phyloP scores from a whole-genome alignment of 1,140 invertebrate genomes.

The Heliconius melpomene region DNA sequence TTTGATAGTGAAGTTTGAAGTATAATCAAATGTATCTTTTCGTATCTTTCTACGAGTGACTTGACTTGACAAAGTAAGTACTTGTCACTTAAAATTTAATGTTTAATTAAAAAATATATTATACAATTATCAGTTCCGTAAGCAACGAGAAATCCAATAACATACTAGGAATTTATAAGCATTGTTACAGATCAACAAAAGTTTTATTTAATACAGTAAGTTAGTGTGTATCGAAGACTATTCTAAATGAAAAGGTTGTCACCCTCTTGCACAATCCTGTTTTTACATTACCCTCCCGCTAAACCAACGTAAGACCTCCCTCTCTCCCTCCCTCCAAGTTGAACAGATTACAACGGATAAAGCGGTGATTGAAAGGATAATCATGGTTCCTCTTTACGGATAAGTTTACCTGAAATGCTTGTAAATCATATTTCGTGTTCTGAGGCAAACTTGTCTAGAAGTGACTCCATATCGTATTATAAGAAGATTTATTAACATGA shows the following conservation, averaged over 20 bases:
- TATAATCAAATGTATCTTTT: too few relatives aligned
- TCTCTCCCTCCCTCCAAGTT: slow-evolving; percentile 28
- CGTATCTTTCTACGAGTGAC: too few relatives aligned
- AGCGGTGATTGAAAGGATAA: slow-evolving; percentile 56
- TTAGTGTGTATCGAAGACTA: background rate
- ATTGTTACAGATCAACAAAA: background rate
- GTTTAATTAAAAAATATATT: too few relatives aligned
- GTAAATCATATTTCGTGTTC: slow-evolving; percentile 49
- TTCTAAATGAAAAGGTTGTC: slow-evolving; percentile 10
- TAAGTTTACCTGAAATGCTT: slow-evolving; percentile 63
- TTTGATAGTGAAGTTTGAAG: too few relatives aligned
- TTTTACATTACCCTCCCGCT: slow-evolving; percentile 25
- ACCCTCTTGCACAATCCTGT: slow-evolving; percentile 22
- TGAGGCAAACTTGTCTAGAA: slow-evolving; percentile 39
- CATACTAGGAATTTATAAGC: background rate
- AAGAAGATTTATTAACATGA: background rate
- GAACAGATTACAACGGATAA: slow-evolving; percentile 55
- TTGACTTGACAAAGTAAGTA: too few relatives aligned
- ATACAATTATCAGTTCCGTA: too few relatives aligned
- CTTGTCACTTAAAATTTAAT: too few relatives aligned
- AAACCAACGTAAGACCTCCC: slow-evolving; percentile 44
- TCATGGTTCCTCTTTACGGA: slow-evolving; percentile 51
- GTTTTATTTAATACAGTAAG: background rate
- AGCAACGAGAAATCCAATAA: too few relatives aligned
- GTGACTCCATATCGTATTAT: slow-evolving; percentile 11